phyloP scores from a whole-genome alignment of 2,797 vertebrate species.

The Austrolebias charrua region DNA sequence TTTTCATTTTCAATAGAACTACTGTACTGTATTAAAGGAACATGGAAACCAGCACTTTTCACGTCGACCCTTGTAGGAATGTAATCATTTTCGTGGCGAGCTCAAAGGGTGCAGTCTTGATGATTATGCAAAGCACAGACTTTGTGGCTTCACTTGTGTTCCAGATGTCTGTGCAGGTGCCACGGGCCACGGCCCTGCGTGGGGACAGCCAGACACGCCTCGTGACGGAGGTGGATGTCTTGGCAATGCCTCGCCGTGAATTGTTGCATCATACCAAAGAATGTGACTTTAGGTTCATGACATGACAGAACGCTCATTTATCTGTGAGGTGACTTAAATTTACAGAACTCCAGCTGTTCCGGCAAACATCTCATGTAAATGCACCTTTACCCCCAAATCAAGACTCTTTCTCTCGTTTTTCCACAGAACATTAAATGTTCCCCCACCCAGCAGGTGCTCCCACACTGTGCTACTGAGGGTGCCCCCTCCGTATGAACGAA shows the following conservation, averaged over 20 bases:
- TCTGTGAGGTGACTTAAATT: not conserved
- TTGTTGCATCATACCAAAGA: no score
- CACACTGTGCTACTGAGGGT: constrained; percentile 7
- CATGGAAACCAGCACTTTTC: no score
- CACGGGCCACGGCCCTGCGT: not conserved
- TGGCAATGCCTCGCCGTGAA: not conserved
- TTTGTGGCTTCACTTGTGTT: constrained; percentile 11
- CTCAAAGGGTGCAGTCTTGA: no score
- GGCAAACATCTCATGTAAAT: constrained; percentile 6
- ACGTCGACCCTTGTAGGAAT: no score
- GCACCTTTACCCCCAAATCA: not conserved
- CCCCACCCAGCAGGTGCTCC: constrained; percentile 30
- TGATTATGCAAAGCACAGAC: not conserved
- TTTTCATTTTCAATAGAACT: no score
- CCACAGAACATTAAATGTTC: constrained; percentile 29
- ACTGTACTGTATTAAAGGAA: no score
- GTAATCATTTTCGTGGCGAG: no score
- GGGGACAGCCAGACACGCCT: not conserved
- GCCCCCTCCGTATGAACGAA: no score
- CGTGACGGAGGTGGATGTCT: not conserved
- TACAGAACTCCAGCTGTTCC: not conserved
- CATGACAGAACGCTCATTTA: not conserved
- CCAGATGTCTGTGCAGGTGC: not conserved
- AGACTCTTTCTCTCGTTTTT: constrained; percentile 18
- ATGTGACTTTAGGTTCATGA: no score